Base-by-base conservation (phyloP, 1,140 invertebrate genomes). In the Heliconius eleuchia region DNA sequence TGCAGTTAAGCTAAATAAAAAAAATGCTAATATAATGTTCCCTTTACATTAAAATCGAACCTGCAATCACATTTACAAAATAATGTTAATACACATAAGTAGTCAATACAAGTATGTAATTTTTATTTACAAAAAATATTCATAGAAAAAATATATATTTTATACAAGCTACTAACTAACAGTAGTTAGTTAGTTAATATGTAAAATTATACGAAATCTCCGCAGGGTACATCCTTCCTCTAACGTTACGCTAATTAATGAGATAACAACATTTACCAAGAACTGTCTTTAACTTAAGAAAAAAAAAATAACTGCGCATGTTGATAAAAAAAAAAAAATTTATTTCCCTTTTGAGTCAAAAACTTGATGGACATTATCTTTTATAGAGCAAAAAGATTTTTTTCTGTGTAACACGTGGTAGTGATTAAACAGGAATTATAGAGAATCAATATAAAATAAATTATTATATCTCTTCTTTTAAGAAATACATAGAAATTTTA, bases 191-290 rank as follows among this genome's bases (percentile, higher is more conserved):
- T 57, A 57, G 0, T 66, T 66, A 27, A 66, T 66, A 66, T 66
- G 23, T 66, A 27, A 66, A 66, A 27, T 27, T 66, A 66, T 66
- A 27, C 60, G 1, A 57, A 66, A 66, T 66, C 60, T 27, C 23
- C 27, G n/a, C 23, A 66, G 23, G 23, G 11, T 30, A 66, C 60
- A 66, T 66, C 60, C 60, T 66, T 66, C 60, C 60, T 66, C n/a
- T 66, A 57, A 66, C 60, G 60, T 30, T 11, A 27, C 27, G 27
- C 60, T 66, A 66, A 66, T 66, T 66, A 66, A 66, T 13, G 13
- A 66, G 60, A 66, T 66, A 66, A 66, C 60, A 66, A 66, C 55
- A 16, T n/a, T 66, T 66, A 66, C 60, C 27, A 27, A 30, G 60
- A 66, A 66, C 8, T 66, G 27, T 27, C 1, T 66, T 13, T 66